A percentile compares a stretch with the other conserved stretches of the same genome.
phyloP scores from a whole-genome alignment of 2,113 vertebrate genomes.

The Neolamprologus modestus region DNA sequence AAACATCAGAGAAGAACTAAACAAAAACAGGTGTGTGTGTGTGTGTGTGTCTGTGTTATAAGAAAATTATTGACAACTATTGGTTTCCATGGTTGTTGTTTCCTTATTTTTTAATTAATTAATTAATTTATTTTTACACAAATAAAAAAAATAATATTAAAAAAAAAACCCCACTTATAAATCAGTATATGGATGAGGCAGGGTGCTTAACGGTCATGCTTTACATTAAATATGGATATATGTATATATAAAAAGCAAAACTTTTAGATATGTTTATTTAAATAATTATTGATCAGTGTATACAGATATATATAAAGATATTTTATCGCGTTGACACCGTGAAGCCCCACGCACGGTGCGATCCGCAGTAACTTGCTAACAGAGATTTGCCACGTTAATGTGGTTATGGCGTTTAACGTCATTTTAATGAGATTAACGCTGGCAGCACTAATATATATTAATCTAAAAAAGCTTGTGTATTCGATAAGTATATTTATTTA shows the following conservation, averaged over 20 bases:
- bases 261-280: background rate
- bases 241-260: background rate
- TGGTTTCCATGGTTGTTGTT: background rate
- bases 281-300: background rate
- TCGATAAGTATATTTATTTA: background rate
- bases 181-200: background rate
- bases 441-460: background rate
- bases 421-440: background rate
- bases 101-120: background rate
- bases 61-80: background rate
- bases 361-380: background rate
- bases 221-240: background rate
- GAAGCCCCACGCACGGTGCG: background rate
- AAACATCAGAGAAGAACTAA: background rate
- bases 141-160: background rate
- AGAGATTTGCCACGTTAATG: background rate
- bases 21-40: background rate
- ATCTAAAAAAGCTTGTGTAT: background rate
- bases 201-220: background rate
- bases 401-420: background rate
- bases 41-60: background rate
- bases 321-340: background rate
- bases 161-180: background rate
- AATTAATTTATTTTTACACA: accelerated
- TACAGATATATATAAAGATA: background rate